Base-by-base conservation (phyloP, 2,797 vertebrate species). In the Enoplosus armatus region DNA sequence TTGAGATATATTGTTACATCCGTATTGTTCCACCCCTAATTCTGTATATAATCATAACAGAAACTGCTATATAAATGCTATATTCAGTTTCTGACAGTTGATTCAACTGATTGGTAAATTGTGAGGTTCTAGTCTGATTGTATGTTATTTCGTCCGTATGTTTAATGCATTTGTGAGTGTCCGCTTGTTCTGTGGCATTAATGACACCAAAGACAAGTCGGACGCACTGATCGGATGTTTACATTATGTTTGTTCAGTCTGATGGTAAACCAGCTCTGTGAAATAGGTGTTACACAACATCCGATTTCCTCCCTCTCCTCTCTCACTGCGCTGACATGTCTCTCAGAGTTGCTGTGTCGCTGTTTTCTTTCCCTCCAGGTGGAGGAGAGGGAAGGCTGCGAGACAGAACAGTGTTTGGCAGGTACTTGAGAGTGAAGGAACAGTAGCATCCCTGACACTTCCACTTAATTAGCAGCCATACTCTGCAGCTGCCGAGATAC, bases 381-480 rank as follows among this genome's bases (percentile, higher is more conserved):
- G 72, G 58, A 71, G 71, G 50, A 78, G 31, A 79, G 64, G 72
- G 72, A 58, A 85, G 53, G 35, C 75, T 69, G 67, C 39, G 76
- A 87, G 83, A 80, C 54, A 66, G 68, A 79, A 51, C 72, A 31
- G 48, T 6, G 71, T 61, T 75, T 86, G 70, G 64, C 83, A 82
- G 83, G 41, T 62, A 68, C 67, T 26, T 74, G 58, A 81, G 60
- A 77, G 53, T 78, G 82, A 89, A 47, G 75, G 33, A 83, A 84
- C 64, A 8, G 31, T 81, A 68, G 62, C 60, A 45, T 77, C 68
- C 37, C 72, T 80, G 80, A 81, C 79, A 69, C 77, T 41, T 85
- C 60, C 37, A 35, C 63, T 86, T 90, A 86, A 90, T 90, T 87
- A 85, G 80, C 77, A 84, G 73, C 37, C 64, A 31, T 48, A 45